Base-by-base conservation (phyloP, 2,888 invertebrate species). In the Hermaeophaga mercurialis region DNA sequence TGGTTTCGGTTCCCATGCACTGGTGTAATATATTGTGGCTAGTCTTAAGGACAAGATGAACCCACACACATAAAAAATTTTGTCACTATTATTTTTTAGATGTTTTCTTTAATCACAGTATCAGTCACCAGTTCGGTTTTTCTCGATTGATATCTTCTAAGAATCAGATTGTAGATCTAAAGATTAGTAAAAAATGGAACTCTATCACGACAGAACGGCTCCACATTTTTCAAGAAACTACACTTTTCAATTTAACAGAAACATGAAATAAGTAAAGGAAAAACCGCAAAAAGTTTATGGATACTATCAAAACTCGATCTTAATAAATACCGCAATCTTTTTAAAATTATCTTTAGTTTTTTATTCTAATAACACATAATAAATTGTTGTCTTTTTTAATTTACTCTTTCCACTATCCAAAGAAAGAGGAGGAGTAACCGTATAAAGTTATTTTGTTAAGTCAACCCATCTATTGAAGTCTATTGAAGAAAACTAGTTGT, bases 1-100 rank as follows among this genome's bases (percentile, higher is more conserved):
- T 44, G 12, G 47, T 36, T 44, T 54, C 48, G 48, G 54, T 55
- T 55, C 55, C 48, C 55, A 55, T 55, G 55, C 43, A 43, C 34
- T 28, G 26, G 31, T 47, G 54, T 54, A 54, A 54, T 54, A 54
- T 43, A 54, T 54, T 48, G 55, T 36, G 47, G 34, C 43, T 48
- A 19, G 36, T 28, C 22, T 24, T 26, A 18, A 24, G 26, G 48
- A 41, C 26, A 26, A 36, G 43, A 33, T 38, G 43, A 44, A 43
- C 45, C 45, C 33, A 41, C 41, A 41, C 24, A 41, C 43, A 26
- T 14, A 39, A 18, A 19, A 24, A 24, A 24, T 43, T 31, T 45
- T 31, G n/a, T 31, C 43, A 22, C 22, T 22, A 24, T 8, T 36
- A 36, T 36, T 36, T 36, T 36, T 17, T 17, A 14, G 14, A 2